Evolutionary conservation across 2,797 vertebrate species (phyloP).

Genomic region (Tiaroga cobitis): DNA sequence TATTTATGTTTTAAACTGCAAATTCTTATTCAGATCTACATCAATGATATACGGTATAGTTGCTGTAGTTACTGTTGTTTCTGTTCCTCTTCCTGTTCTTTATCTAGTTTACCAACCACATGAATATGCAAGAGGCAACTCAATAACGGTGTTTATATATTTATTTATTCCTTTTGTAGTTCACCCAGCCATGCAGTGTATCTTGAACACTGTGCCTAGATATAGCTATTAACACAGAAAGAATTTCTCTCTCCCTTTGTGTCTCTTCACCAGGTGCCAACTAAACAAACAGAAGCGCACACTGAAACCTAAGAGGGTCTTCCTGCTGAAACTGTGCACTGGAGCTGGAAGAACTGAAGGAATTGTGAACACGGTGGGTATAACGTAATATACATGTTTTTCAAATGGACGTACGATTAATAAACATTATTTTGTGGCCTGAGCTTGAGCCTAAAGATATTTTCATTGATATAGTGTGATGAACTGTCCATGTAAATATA

Average conservation of each 20-base stretch:
- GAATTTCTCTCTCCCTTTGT: constrained; percentile 50
- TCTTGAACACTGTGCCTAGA: constrained; percentile 31
- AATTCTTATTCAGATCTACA: neutral
- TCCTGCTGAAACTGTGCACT: constrained; percentile 73
- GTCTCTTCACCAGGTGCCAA: constrained; percentile 71
- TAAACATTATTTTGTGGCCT: neutral
- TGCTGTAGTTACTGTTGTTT: constrained; percentile 42
- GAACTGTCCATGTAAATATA: neutral
- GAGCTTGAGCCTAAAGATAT: constrained; percentile 36
- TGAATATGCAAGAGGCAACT: constrained; percentile 55
- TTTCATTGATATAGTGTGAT: constrained; percentile 26
- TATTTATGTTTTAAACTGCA: neutral
- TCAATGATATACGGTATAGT: constrained; percentile 7
- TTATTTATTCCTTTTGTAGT: constrained; percentile 58
- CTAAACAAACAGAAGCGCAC: constrained; percentile 68
- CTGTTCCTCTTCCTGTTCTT: constrained; percentile 41
- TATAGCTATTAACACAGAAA: constrained; percentile 41
- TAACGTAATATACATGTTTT: constrained; percentile 22
- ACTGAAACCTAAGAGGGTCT: constrained; percentile 86
- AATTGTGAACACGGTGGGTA: constrained; percentile 84
- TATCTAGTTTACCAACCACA: constrained; percentile 48
- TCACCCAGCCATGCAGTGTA: constrained; percentile 18
- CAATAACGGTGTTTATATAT: constrained; percentile 49
- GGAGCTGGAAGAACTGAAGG: constrained; percentile 67
- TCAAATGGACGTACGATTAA: constrained; percentile 1